phyloP scores from a whole-genome alignment of 2,888 invertebrate species.

The Pollenia griseotomentosa region DNA sequence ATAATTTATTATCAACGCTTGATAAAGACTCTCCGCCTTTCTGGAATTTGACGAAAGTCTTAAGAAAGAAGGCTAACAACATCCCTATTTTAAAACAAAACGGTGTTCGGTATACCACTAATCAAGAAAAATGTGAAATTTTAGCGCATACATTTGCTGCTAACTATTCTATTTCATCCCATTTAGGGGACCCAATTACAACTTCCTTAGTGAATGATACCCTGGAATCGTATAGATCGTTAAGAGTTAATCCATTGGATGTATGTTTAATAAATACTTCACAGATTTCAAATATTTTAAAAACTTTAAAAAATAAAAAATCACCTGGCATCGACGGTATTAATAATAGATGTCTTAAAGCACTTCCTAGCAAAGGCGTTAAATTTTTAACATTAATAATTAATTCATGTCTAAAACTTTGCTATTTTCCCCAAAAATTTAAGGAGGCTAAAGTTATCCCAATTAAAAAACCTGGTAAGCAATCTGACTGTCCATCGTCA shows the following conservation, averaged over 20 bases:
- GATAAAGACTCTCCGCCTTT: too few species aligned
- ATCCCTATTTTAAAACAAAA: too few species aligned
- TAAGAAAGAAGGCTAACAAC: too few species aligned
- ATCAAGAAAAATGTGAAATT: too few species aligned
- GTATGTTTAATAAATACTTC: neutral
- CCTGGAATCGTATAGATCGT: neutral
- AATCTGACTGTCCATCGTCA: neutral
- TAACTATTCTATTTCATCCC: too few species aligned
- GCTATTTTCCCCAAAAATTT: slow-evolving; percentile 6
- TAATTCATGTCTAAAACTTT: neutral
- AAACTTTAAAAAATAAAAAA: slow-evolving; percentile 1
- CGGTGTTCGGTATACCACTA: too few species aligned
- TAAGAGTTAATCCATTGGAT: slow-evolving; percentile 5
- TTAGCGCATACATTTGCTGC: too few species aligned
- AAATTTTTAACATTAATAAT: neutral
- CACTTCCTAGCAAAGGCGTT: neutral
- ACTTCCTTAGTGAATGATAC: too few species aligned
- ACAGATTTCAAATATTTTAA: neutral
- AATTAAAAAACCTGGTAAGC: slow-evolving; percentile 9
- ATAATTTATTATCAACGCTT: too few species aligned
- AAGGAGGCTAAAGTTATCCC: slow-evolving; percentile 11
- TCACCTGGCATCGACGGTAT: slow-evolving; percentile 8
- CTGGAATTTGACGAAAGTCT: too few species aligned
- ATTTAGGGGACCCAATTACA: too few species aligned
- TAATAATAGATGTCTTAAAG: slow-evolving; percentile 9